Percentiles rank a stretch among this genome's conserved stretches.
Conservation (phyloP, 1,140 invertebrate species). For the Coboldia fuscipes region DNA sequence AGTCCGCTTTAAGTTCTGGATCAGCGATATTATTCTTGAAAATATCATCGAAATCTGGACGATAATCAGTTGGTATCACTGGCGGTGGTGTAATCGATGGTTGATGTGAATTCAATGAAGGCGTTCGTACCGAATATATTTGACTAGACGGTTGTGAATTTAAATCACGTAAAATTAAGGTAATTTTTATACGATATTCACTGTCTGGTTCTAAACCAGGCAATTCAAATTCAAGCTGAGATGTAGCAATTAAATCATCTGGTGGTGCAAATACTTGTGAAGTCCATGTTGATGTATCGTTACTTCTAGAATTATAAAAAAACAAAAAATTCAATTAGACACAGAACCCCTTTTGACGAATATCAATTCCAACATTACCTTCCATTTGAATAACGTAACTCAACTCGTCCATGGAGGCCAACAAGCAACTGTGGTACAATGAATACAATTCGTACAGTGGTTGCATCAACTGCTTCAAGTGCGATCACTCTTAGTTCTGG, state of each 20-base stretch:
- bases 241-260: slow-evolving; percentile 59
- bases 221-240: slow-evolving; percentile 63
- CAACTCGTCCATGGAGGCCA: slow-evolving; percentile 63
- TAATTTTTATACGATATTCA: slow-evolving; percentile 58
- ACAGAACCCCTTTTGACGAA: not conserved
- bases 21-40: slow-evolving; percentile 27
- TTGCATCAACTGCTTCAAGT: slow-evolving; percentile 50
- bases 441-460: slow-evolving; percentile 58
- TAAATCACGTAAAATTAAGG: slow-evolving; percentile 46
- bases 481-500: slow-evolving; percentile 34
- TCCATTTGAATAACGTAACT: slow-evolving; percentile 58
- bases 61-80: slow-evolving; percentile 10
- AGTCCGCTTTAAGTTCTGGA: slow-evolving; percentile 42
- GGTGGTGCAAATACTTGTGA: slow-evolving; percentile 67
- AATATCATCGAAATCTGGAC: slow-evolving; percentile 19
- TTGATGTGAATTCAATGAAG: slow-evolving; percentile 13
- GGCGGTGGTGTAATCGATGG: not conserved
- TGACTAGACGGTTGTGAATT: slow-evolving; percentile 49
- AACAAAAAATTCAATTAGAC: not conserved
- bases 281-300: slow-evolving; percentile 50
- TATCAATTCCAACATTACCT: slow-evolving; percentile 36
- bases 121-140: slow-evolving; percentile 46
- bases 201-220: slow-evolving; percentile 54
- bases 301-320: slow-evolving; percentile 8
- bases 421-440: slow-evolving; percentile 58